These are phyloP conservation scores for Sympetrum striolatum DNA, from an alignment of 2,888 invertebrate genomes.

Conservation along the genomic window DNA sequence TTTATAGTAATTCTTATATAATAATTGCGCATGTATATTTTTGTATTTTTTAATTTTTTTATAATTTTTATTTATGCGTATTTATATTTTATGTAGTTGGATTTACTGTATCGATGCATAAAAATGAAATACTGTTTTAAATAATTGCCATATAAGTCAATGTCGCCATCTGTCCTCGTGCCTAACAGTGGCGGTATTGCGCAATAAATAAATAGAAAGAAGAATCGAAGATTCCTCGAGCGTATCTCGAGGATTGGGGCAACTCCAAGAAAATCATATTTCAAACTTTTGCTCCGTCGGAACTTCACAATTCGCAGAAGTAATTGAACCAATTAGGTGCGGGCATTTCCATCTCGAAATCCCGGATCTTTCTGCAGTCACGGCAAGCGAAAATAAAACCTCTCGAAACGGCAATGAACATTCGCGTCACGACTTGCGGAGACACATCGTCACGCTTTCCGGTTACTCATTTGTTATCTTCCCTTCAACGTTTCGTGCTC, in stretches of 20 bases:
- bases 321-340: conserved; percentile 22
- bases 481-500: background rate
- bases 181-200: too few relatives aligned
- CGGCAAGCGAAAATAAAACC: background rate
- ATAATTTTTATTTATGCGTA: too few relatives aligned
- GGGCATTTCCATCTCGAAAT: background rate
- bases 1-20: too few relatives aligned
- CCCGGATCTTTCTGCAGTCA: background rate
- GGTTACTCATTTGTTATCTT: background rate
- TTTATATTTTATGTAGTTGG: too few relatives aligned
- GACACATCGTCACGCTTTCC: background rate
- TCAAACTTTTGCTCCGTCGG: background rate
- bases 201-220: too few relatives aligned
- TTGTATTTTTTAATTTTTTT: too few relatives aligned
- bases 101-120: too few relatives aligned
- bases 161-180: too few relatives aligned
- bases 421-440: background rate
- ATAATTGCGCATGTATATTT: too few relatives aligned
- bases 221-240: too few relatives aligned
- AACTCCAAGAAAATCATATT: background rate
- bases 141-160: too few relatives aligned
- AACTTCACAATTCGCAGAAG: background rate
- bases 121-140: too few relatives aligned
- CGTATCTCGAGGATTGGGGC: background rate
- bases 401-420: background rate